These are phyloP conservation scores for Carcina quercana DNA, from an alignment of 2,888 invertebrate species.

Conservation along the genomic window DNA sequence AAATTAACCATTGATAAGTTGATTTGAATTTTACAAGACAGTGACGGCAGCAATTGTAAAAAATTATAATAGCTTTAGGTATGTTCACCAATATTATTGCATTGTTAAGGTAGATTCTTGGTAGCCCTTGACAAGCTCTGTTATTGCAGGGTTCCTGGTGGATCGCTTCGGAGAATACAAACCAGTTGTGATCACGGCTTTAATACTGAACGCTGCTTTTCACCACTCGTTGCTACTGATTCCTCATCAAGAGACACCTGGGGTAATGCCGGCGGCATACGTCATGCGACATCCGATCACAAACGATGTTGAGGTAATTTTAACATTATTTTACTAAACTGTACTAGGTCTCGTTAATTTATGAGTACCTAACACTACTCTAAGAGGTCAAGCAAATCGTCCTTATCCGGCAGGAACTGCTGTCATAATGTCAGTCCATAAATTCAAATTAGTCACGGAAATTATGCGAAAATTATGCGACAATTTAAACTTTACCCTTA, in stretches of 20 bases:
- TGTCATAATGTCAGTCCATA: slow-evolving; percentile 51
- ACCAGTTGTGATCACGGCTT: slow-evolving; percentile 84
- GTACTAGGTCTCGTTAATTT: slow-evolving; percentile 35
- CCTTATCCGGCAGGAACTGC: slow-evolving; percentile 69
- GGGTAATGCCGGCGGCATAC: slow-evolving; percentile 83
- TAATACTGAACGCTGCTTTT: slow-evolving; percentile 84
- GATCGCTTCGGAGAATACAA: slow-evolving; percentile 92
- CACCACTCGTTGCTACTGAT: slow-evolving; percentile 87
- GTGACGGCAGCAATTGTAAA: background rate
- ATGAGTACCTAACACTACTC: slow-evolving; percentile 47
- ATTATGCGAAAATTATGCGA: slow-evolving; percentile 60
- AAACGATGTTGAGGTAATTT: slow-evolving; percentile 78
- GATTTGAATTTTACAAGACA: background rate
- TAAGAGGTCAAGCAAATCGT: slow-evolving; percentile 72
- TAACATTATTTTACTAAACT: slow-evolving; percentile 26
- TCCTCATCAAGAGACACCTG: slow-evolving; percentile 86
- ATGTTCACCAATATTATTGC: too few relatives aligned
- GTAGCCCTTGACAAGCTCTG: too few relatives aligned
- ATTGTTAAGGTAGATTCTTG: too few relatives aligned
- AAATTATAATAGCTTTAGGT: too few relatives aligned
- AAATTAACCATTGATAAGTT: slow-evolving; percentile 1
- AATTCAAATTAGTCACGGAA: slow-evolving; percentile 59
- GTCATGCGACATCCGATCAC: slow-evolving; percentile 83
- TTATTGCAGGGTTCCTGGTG: slow-evolving; percentile 84
- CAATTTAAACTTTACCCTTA: slow-evolving; percentile 28